A percentile compares a stretch with the other conserved stretches of the same genome.
Evolutionary conservation across 2,797 vertebrate genomes (phyloP).

Genomic region (Rousettus madagascariensis): DNA sequence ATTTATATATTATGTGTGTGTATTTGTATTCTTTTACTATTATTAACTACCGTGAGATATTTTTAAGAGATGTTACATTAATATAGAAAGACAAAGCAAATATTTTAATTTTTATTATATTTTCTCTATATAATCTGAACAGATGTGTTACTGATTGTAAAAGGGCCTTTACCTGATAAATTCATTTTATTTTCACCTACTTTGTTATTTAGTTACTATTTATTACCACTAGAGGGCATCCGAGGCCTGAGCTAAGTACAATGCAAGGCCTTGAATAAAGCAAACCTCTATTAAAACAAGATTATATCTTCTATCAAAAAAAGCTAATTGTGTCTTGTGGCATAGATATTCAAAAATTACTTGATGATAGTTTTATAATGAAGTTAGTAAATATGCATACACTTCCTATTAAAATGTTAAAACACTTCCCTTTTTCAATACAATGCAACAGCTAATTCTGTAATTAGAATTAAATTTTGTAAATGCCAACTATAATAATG

Average conservation of each 20-base stretch:
- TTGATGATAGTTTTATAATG: conserved; percentile 64
- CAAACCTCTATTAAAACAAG: background rate
- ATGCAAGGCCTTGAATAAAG: background rate
- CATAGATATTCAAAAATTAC: conserved; percentile 56
- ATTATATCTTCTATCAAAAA: conserved; percentile 44
- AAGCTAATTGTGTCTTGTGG: conserved; percentile 45
- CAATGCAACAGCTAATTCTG: conserved; percentile 57
- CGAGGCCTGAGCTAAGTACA: conserved; percentile 70
- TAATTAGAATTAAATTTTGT: conserved; percentile 74
- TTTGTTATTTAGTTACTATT: conserved; percentile 21
- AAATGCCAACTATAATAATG: conserved; percentile 65
- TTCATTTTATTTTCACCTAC: background rate
- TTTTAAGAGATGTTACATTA: background rate
- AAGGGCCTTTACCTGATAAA: background rate
- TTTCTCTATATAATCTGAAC: background rate
- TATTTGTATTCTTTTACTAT: background rate
- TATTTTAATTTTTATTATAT: background rate
- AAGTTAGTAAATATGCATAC: conserved; percentile 67
- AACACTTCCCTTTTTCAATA: conserved; percentile 54
- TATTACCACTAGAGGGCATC: conserved; percentile 82
- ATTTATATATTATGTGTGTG: background rate
- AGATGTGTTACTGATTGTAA: background rate
- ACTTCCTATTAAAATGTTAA: conserved; percentile 47
- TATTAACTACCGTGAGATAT: background rate
- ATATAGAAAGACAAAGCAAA: background rate